phyloP scores from a whole-genome alignment of 1,140 invertebrate genomes.

The Ridgeia piscesae region DNA sequence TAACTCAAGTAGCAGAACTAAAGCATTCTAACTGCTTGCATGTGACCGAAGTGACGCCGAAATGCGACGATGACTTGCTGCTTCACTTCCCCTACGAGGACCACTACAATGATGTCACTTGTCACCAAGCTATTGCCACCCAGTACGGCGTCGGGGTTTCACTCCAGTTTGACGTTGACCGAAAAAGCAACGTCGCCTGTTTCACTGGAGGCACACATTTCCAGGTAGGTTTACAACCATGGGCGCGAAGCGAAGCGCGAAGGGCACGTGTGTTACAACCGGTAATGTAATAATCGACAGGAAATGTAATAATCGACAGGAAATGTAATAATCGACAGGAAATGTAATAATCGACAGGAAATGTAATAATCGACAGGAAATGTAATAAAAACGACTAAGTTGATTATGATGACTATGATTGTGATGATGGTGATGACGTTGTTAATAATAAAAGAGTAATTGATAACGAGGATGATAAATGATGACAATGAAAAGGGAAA shows the following conservation, averaged over 20 bases:
- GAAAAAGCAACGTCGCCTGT: neutral
- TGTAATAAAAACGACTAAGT: too few relatives aligned
- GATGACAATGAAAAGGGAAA: too few relatives aligned
- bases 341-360: neutral
- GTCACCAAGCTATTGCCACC: neutral
- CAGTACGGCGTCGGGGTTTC: neutral
- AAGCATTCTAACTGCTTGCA: neutral
- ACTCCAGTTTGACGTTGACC: neutral
- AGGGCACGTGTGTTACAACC: too few relatives aligned
- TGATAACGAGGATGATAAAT: too few relatives aligned
- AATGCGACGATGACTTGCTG: neutral
- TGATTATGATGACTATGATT: too few relatives aligned
- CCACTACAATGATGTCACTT: neutral
- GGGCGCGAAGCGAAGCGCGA: too few relatives aligned
- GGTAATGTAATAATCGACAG: too few relatives aligned
- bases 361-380: too few relatives aligned
- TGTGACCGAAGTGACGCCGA: neutral
- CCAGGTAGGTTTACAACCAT: neutral
- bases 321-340: too few relatives aligned
- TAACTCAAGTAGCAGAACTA: neutral
- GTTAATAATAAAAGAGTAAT: too few relatives aligned
- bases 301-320: too few relatives aligned
- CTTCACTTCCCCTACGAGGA: neutral
- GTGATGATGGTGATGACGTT: too few relatives aligned
- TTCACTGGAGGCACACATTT: neutral